Conservation (phyloP, 1,140 invertebrate species). For the Trinorchestia longiramus region DNA sequence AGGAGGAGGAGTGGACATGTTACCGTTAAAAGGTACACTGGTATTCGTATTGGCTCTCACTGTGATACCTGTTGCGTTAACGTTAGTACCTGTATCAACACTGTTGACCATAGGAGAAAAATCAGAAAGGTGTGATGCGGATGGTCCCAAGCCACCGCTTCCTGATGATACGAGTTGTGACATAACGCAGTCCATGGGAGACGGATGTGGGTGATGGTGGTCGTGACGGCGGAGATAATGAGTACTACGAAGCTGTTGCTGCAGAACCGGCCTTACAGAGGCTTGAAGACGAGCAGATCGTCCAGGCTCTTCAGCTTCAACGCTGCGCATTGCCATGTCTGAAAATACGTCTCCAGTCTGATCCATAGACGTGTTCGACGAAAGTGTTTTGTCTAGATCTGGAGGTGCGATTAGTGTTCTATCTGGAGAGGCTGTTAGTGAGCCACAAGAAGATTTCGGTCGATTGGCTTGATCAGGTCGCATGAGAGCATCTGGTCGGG, state of each 20-base stretch:
- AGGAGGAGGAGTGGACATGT: slow-evolving; percentile 60
- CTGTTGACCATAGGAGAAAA: slow-evolving; percentile 36
- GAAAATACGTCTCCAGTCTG: slow-evolving; percentile 22
- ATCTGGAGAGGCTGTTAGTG: slow-evolving; percentile 34
- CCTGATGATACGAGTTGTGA: slow-evolving; percentile 56
- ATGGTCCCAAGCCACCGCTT: slow-evolving; percentile 58
- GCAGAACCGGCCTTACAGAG: neutral
- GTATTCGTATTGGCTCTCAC: neutral
- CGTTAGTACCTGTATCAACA: slow-evolving; percentile 36
- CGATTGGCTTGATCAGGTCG: slow-evolving; percentile 14
- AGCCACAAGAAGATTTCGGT: slow-evolving; percentile 40
- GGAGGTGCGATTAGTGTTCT: slow-evolving; percentile 12
- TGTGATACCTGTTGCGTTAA: neutral
- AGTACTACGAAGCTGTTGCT: slow-evolving; percentile 12
- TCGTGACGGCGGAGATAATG: neutral
- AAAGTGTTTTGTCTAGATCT: slow-evolving; percentile 22
- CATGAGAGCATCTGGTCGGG: neutral
- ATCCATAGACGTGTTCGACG: slow-evolving; percentile 17
- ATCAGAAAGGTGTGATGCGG: slow-evolving; percentile 54
- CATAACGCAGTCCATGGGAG: slow-evolving; percentile 13
- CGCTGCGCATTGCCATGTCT: neutral
- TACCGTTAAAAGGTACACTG: slow-evolving; percentile 42
- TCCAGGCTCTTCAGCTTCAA: neutral
- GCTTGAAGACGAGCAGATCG: neutral
- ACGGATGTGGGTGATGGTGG: slow-evolving; percentile 12